phyloP scores from a whole-genome alignment of 2,113 vertebrate genomes.

The Setophaga kirtlandii region DNA sequence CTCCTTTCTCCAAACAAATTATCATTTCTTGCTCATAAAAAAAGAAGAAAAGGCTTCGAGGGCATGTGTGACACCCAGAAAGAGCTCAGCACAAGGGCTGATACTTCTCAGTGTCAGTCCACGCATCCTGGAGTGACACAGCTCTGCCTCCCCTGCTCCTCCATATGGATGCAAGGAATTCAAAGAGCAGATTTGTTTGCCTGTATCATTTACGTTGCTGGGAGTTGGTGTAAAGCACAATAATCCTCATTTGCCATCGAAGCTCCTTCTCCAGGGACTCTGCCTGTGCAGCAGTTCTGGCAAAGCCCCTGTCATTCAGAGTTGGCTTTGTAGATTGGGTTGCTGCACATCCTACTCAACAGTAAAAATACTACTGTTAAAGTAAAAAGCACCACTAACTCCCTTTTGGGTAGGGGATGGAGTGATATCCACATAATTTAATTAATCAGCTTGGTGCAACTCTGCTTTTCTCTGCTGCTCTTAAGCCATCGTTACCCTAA shows the following conservation, averaged over 20 bases:
- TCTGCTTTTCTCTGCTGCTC: background rate
- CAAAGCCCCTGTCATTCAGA: background rate
- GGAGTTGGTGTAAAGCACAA: conserved; percentile 39
- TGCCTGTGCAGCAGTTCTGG: background rate
- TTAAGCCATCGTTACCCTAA: background rate
- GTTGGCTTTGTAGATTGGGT: background rate
- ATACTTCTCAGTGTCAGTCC: background rate
- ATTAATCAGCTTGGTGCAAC: background rate
- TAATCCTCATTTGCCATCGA: conserved; percentile 26
- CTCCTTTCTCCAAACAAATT: background rate
- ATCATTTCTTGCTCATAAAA: background rate
- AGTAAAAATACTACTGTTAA: background rate
- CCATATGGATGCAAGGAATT: background rate
- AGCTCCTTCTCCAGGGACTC: background rate
- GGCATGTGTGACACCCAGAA: background rate
- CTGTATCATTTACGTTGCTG: background rate
- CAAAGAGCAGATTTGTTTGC: conserved; percentile 31
- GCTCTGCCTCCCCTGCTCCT: conserved; percentile 27
- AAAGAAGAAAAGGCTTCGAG: background rate
- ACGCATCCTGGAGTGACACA: background rate
- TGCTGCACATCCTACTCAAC: background rate
- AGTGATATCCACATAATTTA: background rate
- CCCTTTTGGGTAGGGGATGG: background rate
- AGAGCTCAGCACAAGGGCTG: background rate
- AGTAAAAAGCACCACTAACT: background rate